These are phyloP conservation scores for Garrulus glandarius DNA, from an alignment of 2,797 vertebrate species.

Conservation along the genomic window DNA sequence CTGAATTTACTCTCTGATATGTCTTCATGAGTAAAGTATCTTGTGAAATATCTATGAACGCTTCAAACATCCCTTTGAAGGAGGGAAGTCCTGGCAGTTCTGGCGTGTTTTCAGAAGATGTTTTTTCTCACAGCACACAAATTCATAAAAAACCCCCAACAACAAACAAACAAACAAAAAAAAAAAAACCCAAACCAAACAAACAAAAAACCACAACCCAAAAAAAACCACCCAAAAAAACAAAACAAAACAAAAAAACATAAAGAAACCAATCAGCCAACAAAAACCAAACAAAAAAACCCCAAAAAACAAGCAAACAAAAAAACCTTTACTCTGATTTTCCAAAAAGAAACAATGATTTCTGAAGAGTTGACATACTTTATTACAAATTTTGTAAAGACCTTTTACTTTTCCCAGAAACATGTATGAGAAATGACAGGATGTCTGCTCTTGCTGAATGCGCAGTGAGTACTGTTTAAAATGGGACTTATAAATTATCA, in stretches of 20 bases:
- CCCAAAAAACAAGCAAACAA: neutral
- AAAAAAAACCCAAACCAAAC: neutral
- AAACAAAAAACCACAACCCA: neutral
- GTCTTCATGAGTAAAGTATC: neutral
- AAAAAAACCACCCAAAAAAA: too few relatives aligned
- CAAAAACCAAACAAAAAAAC: neutral
- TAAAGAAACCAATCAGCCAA: rapidly evolving
- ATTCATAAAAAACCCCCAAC: neutral
- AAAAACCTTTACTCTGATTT: neutral
- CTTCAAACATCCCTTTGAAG: neutral
- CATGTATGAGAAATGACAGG: neutral
- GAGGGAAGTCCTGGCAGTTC: neutral
- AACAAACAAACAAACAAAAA: neutral
- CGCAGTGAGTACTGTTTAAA: neutral
- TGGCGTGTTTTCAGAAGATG: neutral
- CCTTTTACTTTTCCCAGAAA: neutral
- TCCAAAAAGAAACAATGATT: neutral
- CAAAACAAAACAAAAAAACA: neutral
- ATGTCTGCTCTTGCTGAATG: neutral
- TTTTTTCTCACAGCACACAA: neutral
- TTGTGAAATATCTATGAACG: neutral
- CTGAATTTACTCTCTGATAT: neutral
- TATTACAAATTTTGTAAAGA: neutral
- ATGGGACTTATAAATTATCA: neutral
- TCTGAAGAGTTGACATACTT: neutral